Evolutionary conservation across 2,888 invertebrate genomes (phyloP).

Genomic region (Coecobrya sp.): DNA sequence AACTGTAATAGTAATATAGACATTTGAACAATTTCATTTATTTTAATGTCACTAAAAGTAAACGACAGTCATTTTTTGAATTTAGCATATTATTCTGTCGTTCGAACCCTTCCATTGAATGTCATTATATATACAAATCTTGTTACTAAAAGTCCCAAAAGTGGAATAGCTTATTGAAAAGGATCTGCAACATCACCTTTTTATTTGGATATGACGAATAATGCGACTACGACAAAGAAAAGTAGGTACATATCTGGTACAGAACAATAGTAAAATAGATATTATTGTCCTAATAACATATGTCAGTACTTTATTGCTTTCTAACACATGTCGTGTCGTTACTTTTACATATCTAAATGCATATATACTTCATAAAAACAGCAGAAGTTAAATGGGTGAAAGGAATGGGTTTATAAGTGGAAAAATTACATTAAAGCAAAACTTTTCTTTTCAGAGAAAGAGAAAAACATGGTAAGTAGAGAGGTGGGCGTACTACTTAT

Average conservation of each 20-base stretch:
- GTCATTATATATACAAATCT: too few relatives aligned
- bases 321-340: conserved; percentile 16
- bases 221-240: neutral
- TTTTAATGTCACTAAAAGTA: neutral
- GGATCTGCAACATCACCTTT: too few relatives aligned
- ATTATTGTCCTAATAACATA: conserved; percentile 42
- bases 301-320: neutral
- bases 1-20: neutral
- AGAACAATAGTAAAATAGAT: conserved; percentile 16
- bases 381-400: conserved; percentile 72
- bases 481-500: neutral
- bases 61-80: neutral
- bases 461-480: neutral
- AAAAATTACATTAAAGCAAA: conserved; percentile 65
- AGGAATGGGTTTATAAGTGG: conserved; percentile 75
- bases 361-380: conserved; percentile 56
- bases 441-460: conserved; percentile 41
- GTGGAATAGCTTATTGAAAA: too few relatives aligned
- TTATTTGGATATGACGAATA: too few relatives aligned
- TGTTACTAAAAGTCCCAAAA: too few relatives aligned
- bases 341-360: conserved; percentile 1
- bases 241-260: neutral
- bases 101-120: too few relatives aligned
- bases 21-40: conserved; percentile 2
- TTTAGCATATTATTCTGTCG: neutral